phyloP scores from a whole-genome alignment of 1,140 invertebrate genomes.

The Philopotamus ludificatus region DNA sequence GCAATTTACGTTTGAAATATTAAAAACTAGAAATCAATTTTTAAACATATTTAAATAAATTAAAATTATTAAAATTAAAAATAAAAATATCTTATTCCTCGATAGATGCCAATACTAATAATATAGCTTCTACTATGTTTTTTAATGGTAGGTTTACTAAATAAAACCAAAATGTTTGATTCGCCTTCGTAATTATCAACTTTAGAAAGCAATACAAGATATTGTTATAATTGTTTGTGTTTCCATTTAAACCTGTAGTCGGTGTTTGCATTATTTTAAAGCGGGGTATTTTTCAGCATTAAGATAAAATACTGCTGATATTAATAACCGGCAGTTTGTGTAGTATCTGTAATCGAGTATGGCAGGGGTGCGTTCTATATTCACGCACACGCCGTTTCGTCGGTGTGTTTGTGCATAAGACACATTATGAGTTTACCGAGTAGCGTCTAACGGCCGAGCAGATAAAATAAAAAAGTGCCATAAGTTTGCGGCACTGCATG shows the following conservation, averaged over 20 bases:
- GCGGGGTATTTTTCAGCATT: conserved; percentile 26
- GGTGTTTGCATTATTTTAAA: conserved; percentile 19
- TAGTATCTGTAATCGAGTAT: conserved; percentile 40
- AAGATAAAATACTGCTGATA: conserved; percentile 39
- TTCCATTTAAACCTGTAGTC: conserved; percentile 11
- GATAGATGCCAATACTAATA: too few species aligned
- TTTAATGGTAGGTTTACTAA: too few species aligned
- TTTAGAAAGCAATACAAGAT: not conserved
- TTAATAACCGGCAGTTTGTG: conserved; percentile 30
- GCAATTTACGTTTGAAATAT: too few species aligned
- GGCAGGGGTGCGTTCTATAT: conserved; percentile 19
- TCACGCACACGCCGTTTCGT: not conserved
- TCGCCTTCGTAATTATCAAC: too few species aligned
- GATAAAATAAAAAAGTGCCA: conserved; percentile 42
- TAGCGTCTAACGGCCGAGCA: conserved; percentile 36
- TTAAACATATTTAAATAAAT: too few species aligned
- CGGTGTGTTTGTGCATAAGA: conserved; percentile 1
- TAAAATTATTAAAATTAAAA: too few species aligned
- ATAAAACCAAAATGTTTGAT: too few species aligned
- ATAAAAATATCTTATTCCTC: too few species aligned
- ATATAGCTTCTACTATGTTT: too few species aligned
- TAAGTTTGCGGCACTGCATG: conserved; percentile 39
- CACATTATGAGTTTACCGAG: conserved; percentile 36
- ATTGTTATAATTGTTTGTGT: conserved; percentile 27
- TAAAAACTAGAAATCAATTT: too few species aligned